These are phyloP conservation scores for Tuta absoluta DNA, from an alignment of 2,888 invertebrate species.

Conservation along the genomic window DNA sequence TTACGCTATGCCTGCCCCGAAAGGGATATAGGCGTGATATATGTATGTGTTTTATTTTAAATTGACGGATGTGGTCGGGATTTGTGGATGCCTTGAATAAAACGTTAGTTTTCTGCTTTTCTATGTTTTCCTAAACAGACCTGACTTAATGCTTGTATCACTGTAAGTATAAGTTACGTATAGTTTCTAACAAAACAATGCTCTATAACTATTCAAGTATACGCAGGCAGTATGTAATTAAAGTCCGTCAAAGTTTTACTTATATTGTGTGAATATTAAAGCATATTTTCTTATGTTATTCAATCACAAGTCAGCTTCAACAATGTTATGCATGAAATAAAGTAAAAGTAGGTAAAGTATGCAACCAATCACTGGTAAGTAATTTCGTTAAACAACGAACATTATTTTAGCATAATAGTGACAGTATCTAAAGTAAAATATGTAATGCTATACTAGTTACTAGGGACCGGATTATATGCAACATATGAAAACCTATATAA, in stretches of 20 bases:
- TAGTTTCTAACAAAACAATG: conserved; percentile 1
- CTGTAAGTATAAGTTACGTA: background rate
- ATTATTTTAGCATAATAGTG: background rate
- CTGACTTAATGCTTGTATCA: background rate
- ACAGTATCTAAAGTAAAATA: background rate
- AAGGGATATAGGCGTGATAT: no score
- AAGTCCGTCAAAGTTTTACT: background rate
- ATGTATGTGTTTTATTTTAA: no score
- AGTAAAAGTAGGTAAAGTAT: background rate
- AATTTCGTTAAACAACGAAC: no score
- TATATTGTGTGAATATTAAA: conserved; percentile 3
- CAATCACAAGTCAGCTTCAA: background rate
- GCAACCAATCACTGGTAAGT: no score
- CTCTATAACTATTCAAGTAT: background rate
- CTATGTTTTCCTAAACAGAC: background rate
- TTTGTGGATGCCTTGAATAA: no score
- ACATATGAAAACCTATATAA: no score
- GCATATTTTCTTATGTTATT: background rate
- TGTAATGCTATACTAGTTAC: no score
- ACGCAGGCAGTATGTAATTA: background rate
- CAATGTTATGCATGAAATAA: background rate
- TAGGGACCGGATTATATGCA: no score
- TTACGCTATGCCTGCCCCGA: no score
- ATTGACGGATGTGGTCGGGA: no score
- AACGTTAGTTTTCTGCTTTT: no score